Evolutionary conservation across 2,797 vertebrate species (phyloP), one percentile per base, ranked within the genome.

Genomic region (Emydoidea blandingii): DNA sequence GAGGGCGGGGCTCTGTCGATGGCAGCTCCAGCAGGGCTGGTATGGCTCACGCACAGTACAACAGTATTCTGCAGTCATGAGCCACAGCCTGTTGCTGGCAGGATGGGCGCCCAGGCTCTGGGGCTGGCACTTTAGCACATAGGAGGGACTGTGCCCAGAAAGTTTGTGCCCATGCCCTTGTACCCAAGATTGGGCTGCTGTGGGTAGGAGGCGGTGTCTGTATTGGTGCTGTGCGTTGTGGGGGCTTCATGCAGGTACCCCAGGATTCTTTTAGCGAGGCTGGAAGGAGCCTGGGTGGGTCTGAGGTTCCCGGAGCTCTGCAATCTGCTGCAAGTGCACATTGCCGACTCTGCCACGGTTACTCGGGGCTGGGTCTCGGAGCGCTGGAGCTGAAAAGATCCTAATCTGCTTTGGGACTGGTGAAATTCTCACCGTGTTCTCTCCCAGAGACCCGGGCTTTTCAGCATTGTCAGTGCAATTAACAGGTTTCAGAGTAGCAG

Each of bases 91-190:
- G 95, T 90, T 76, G 86, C 74, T 14, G 88, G 44, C 27, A 31
- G 76, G 78, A 37, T 11, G 65, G 44, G 89, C 81, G 92, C 93
- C 90, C 90, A 62, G 92, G 95, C 95, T 76, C 34, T 86, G 92
- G 94, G 74, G 85, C 79, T 80, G 88, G 85, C 31, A 19, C 12
- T 7, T 7, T 14, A 44, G 53, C 31, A 9, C 79, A 27, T 27
- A 10, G 16, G 4, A 14, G 50, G 34, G 31, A 34, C 56, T 53
- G 78, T 25, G 6, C 18, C 68, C 29, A 10, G 4, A 8, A 16
- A 5, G 12, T 14, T n/a, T 52, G n/a, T 8, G 34, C 41, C 50
- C 16, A 37, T 14, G 79, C 37, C 44, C 41, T 81, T 82, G 79
- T 47, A 53, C 29, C 27, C 29, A 29, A 12, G 41, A 18, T 56